Percentiles rank a stretch among this genome's conserved stretches.
phyloP scores from a whole-genome alignment of 30 jellyfish, hydroid and myxozoan genomes.

The Turritopsis dohrnii region DNA sequence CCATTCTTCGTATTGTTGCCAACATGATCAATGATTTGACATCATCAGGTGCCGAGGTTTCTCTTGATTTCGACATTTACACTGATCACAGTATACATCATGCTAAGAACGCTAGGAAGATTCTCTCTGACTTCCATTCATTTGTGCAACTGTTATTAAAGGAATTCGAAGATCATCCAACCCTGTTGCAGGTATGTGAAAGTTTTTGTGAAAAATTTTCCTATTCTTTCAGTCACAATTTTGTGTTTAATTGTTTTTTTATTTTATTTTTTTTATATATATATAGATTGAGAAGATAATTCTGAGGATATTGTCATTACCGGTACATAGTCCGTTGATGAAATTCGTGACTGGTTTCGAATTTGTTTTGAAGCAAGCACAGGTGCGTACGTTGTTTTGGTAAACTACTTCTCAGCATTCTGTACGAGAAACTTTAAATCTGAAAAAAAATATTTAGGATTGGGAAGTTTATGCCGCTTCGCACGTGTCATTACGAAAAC shows the following conservation, averaged over 20 bases:
- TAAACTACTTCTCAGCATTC: neutral
- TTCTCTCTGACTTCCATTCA: constrained; percentile 42
- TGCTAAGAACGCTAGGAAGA: constrained; percentile 34
- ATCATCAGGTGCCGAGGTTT: neutral
- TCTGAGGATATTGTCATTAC: constrained; percentile 51
- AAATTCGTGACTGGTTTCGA: constrained; percentile 87
- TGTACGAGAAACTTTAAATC: no score
- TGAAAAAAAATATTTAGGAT: constrained; percentile 61
- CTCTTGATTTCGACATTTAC: constrained; percentile 54
- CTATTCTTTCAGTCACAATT: no score
- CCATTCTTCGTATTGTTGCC: neutral
- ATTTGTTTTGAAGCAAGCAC: constrained; percentile 74
- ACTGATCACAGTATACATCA: constrained; percentile 48
- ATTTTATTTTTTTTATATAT: no score
- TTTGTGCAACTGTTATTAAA: constrained; percentile 34
- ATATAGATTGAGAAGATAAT: constrained; percentile 59
- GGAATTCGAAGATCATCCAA: constrained; percentile 85
- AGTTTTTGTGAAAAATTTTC: neutral
- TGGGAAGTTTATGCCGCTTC: constrained; percentile 93
- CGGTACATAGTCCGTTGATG: constrained; percentile 82
- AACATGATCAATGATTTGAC: neutral
- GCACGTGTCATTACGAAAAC: constrained; percentile 49
- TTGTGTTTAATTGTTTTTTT: no score
- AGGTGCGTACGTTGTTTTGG: constrained; percentile 36
- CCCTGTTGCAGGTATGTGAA: constrained; percentile 55